These are phyloP conservation scores for Phoxinus dragarum DNA, from an alignment of 2,797 vertebrate genomes.

Conservation along the genomic window DNA sequence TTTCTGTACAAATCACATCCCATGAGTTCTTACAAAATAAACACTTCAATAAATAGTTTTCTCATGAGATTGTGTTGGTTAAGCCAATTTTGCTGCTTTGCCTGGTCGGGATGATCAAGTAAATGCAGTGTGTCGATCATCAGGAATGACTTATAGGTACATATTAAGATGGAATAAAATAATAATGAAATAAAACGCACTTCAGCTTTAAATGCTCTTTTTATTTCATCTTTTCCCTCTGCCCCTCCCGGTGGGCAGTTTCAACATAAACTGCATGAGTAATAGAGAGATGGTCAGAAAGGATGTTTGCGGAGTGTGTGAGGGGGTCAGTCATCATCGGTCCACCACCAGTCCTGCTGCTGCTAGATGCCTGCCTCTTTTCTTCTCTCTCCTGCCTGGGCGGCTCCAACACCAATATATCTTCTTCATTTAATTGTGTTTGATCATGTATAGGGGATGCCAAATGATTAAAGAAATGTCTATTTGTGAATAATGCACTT, in stretches of 20 bases:
- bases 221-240: background rate
- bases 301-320: slow-evolving; percentile 47
- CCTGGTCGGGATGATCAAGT: background rate
- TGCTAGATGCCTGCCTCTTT: slow-evolving; percentile 65
- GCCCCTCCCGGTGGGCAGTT: background rate
- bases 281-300: slow-evolving; percentile 23
- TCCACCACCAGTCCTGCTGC: slow-evolving; percentile 63
- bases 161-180: background rate
- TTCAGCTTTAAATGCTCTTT: background rate
- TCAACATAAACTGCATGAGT: background rate
- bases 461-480: slow-evolving; percentile 1
- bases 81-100: background rate
- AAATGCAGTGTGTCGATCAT: background rate
- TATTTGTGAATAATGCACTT: slow-evolving; percentile 33
- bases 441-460: slow-evolving; percentile 4
- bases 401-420: slow-evolving; percentile 37
- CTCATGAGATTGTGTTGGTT: background rate
- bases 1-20: background rate
- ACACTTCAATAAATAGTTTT: background rate
- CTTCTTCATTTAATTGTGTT: slow-evolving; percentile 22
- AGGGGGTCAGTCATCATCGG: slow-evolving; percentile 65
- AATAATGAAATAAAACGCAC: background rate
- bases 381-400: slow-evolving; percentile 51
- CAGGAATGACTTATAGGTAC: background rate
- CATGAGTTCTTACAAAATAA: background rate